Conservation (phyloP, 2,888 invertebrate genomes). For the Rhagonycha lutea region DNA sequence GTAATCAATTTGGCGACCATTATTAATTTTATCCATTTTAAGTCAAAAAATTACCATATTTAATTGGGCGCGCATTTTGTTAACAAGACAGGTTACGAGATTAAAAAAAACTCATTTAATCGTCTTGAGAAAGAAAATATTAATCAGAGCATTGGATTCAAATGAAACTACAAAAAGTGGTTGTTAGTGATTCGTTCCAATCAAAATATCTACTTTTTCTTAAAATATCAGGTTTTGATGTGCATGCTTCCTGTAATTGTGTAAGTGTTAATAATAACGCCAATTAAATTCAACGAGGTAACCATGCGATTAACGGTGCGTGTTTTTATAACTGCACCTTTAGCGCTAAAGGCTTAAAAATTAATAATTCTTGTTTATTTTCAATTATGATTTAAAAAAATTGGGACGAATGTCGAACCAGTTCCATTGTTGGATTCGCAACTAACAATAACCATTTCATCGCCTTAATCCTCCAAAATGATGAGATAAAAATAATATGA, state of each 20-base stretch:
- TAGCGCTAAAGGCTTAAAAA: background rate
- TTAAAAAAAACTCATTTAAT: background rate
- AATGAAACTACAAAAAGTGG: background rate
- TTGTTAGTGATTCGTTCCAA: background rate
- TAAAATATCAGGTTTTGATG: background rate
- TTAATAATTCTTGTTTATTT: background rate
- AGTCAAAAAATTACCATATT: background rate
- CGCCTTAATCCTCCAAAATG: background rate
- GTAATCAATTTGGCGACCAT: background rate
- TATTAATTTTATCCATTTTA: background rate
- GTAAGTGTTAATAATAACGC: background rate
- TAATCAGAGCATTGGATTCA: background rate
- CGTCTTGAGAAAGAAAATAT: background rate
- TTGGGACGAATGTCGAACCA: background rate
- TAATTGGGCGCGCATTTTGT: background rate
- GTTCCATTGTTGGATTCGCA: background rate
- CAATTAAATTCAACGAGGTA: background rate
- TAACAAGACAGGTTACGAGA: background rate
- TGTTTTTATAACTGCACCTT: background rate
- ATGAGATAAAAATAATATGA: background rate
- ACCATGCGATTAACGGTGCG: background rate
- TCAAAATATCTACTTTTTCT: background rate
- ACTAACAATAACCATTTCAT: background rate
- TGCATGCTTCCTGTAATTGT: background rate
- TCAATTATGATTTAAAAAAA: background rate